phyloP scores from a whole-genome alignment of 2,888 invertebrate genomes.

The Lagria hirta region DNA sequence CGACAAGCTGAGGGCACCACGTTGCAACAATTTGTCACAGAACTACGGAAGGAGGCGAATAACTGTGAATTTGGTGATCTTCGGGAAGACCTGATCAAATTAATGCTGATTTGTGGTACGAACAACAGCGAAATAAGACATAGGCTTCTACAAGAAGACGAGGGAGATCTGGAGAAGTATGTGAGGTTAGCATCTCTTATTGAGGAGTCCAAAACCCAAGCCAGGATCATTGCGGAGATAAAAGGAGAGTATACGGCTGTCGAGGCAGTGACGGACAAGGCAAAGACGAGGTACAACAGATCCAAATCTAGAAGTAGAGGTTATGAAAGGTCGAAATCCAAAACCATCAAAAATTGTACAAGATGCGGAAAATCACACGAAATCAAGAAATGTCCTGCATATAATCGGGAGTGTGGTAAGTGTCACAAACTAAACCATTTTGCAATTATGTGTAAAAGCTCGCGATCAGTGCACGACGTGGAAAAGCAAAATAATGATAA shows the following conservation, averaged over 20 bases:
- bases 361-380: constrained; percentile 5
- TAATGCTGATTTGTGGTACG: constrained; percentile 18
- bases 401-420: constrained; percentile 4
- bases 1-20: constrained; percentile 7
- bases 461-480: too few relatives aligned
- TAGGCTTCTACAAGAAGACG: constrained; percentile 16
- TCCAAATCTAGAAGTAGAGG: too few relatives aligned
- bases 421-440: constrained; percentile 17
- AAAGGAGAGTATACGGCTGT: too few relatives aligned
- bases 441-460: constrained; percentile 9
- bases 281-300: too few relatives aligned
- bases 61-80: constrained; percentile 16
- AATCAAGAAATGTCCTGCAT: constrained; percentile 14
- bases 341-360: constrained; percentile 11
- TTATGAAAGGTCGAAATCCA: too few relatives aligned
- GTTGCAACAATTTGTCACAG: constrained; percentile 18
- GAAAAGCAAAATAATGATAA: too few relatives aligned
- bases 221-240: constrained; percentile 11
- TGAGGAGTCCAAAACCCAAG: constrained; percentile 5
- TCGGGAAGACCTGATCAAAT: constrained; percentile 13
- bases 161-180: too few relatives aligned
- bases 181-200: too few relatives aligned
- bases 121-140: constrained; percentile 9
- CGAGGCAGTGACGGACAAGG: too few relatives aligned
- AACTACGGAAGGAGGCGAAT: constrained; percentile 13